Evolutionary conservation across 92 coral and sea anemone genomes (phyloP), one percentile per base, ranked within the genome.

Genomic region (Umimayanthus kanabou): DNA sequence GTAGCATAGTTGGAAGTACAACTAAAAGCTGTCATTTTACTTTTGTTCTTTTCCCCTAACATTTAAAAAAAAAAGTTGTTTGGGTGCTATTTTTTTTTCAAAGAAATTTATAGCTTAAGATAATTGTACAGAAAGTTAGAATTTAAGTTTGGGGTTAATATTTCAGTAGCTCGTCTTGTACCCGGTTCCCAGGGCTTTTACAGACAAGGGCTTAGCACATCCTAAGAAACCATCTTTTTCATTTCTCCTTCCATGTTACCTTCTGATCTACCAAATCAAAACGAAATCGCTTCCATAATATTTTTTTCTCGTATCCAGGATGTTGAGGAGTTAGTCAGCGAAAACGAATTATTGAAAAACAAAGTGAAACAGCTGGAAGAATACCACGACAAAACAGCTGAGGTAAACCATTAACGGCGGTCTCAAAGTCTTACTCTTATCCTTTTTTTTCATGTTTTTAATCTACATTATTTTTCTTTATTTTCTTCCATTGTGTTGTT

Each of bases 261-360:
- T 61, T 20, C 26, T 61, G 5, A 61, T 1, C 23, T 61, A 57
- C 69, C 22, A 23, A 18, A 2, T 61, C 69, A 18, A 61, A 23
- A 6, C 26, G 69, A 61, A 23, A 61, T 5, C 69, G 69, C 69
- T 20, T 25, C 26, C 9, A 61, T 61, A 61, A 16, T 18, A 61
- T 4, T 61, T 61, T 61, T 61, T 61, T 5, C 33, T 40, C 37
- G 43, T 20, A 64, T 81, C 22, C 47, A 81, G 85, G 85, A n/a
- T 81, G n/a, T 40, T 25, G 29, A 81, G 55, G 76, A 65, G 50
- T 14, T 81, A n/a, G 28, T 66, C 16, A 11, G 53, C 2, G 76
- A 81, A n/a, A 81, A 81, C 37, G 58, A 81, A n/a, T 16, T 66
- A 69, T 43, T 81, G 75, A 81, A 66, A 22, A n/a, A 22, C 53